Evolutionary conservation across 53 echinoderm and acorn worm genomes (phyloP), one percentile per base, ranked within the genome.

Genomic region (Glandiceps talaboti): DNA sequence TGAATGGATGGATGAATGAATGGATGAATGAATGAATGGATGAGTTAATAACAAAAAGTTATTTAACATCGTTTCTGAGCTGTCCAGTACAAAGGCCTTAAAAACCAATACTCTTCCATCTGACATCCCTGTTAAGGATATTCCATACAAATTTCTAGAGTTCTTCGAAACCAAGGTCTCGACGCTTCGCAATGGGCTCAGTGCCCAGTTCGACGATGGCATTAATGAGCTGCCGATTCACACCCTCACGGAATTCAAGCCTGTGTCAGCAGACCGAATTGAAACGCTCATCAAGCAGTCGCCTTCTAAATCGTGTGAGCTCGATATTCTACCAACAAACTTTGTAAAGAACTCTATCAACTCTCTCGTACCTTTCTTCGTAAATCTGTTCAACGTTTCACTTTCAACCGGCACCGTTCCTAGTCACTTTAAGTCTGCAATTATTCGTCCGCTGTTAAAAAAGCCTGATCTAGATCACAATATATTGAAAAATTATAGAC

Each of bases 401-500:
- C 73, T 89, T 0, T 30, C 33, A 30, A 30, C 77, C 32, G 83
- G 86, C 73, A 30, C 28, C 30, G 83, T 86, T 81, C 86, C 90
- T 1, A 20, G 76, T 28, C 1, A 80, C 1, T 29, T 89, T 32
- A 83, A 89, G 45, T 30, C 33, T 27, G 74, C 86, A 28, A 30
- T 73, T 10, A 33, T 88, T 0, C 28, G 33, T 31, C 84, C 81
- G 1, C 73, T 81, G 30, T 76, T 88, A 33, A 81, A 84, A 28
- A 81, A 33, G 30, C 33, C 84, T 1, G 31, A 72, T 32, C 33
- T 81, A 27, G 32, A 76, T 26, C 32, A 33, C 0, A 77, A 86
- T n/a, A 76, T 73, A 27, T 75, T 86, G 30, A 32, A 29, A 30
- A 81, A 83, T 73, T 89, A 86, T 73, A 82, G 89, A 27, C 83